Conservation (phyloP, 2,888 invertebrate species). For the Exephanes ischioxanthus region DNA sequence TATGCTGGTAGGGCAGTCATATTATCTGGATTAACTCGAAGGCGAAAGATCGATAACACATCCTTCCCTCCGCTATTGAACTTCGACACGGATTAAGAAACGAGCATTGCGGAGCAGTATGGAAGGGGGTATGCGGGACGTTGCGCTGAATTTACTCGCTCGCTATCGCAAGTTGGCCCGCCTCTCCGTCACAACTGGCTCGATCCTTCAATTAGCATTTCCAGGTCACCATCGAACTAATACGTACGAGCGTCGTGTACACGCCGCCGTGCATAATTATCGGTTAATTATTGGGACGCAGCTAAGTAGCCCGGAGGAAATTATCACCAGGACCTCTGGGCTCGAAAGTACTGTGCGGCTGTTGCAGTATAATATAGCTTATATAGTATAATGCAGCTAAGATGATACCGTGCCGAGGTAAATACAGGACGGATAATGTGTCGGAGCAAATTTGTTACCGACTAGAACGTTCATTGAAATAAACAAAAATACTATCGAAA, state of each 20-base stretch:
- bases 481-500: background rate
- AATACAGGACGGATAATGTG: background rate
- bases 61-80: constrained; percentile 57
- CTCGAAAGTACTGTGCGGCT: constrained; percentile 44
- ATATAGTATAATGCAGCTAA: too few species aligned
- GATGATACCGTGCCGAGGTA: background rate
- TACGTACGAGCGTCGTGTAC: constrained; percentile 64
- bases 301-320: constrained; percentile 82
- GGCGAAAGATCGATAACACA: constrained; percentile 60
- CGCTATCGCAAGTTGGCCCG: constrained; percentile 11
- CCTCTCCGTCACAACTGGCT: constrained; percentile 55
- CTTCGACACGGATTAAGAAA: constrained; percentile 62
- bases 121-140: constrained; percentile 27
- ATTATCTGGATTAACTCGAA: background rate
- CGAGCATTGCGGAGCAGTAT: background rate
- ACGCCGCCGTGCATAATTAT: constrained; percentile 82
- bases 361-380: constrained; percentile 51
- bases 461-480: background rate
- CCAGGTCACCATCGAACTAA: constrained; percentile 77
- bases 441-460: background rate
- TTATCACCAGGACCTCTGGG: constrained; percentile 79
- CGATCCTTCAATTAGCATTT: constrained; percentile 83
- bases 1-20: constrained; percentile 46
- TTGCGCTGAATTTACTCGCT: constrained; percentile 42
- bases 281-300: constrained; percentile 83